Percentiles rank a stretch among this genome's conserved stretches.
These are phyloP conservation scores for Pterocles burchelli DNA, from an alignment of 2,113 vertebrate genomes.

Conservation along the genomic window DNA sequence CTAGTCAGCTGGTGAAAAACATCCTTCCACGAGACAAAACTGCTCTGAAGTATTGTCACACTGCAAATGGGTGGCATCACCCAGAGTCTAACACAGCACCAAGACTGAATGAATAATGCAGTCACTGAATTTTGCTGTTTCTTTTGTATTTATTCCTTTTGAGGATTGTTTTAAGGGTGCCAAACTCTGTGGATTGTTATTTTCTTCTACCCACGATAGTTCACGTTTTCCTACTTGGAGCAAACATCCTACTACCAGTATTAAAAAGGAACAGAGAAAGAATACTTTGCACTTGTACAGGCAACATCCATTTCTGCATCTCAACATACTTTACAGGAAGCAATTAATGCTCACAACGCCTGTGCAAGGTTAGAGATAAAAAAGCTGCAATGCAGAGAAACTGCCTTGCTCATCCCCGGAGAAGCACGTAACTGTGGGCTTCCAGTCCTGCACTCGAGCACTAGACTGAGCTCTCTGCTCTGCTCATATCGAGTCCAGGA, in stretches of 20 bases:
- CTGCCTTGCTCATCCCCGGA: neutral
- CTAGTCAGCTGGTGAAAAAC: neutral
- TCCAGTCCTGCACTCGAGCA: neutral
- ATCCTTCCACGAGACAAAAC: neutral
- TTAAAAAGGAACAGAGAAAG: neutral
- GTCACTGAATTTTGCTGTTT: neutral
- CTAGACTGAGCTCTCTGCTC: neutral
- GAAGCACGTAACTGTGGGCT: neutral
- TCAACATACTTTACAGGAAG: neutral
- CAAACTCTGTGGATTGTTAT: neutral
- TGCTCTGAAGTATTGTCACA: neutral
- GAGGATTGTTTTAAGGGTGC: too few species aligned
- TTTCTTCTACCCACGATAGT: neutral
- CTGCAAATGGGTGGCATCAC: neutral
- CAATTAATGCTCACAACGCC: neutral
- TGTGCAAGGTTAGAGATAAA: neutral
- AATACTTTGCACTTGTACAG: too few species aligned
- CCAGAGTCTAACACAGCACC: rapidly evolving
- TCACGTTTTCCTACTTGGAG: neutral
- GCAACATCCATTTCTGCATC: neutral
- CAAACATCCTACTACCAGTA: neutral
- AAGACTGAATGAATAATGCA: rapidly evolving
- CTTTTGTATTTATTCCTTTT: neutral
- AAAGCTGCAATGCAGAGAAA: constrained; percentile 43
- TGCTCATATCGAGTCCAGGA: rapidly evolving